phyloP scores from a whole-genome alignment of 2,113 vertebrate species.

The Tragelaphus strepsiceros region DNA sequence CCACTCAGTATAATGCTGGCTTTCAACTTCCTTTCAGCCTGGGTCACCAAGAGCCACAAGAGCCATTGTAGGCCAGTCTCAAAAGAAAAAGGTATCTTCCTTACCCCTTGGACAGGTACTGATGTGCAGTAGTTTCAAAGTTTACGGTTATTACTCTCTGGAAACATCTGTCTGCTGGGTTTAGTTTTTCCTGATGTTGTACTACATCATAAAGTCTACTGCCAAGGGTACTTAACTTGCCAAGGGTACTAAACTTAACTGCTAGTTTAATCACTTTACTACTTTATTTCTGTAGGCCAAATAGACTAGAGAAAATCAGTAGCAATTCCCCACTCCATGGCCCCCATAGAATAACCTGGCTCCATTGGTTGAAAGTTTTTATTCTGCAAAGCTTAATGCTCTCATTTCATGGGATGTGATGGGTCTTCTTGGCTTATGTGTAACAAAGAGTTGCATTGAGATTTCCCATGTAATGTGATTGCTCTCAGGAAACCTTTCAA shows the following conservation, averaged over 20 bases:
- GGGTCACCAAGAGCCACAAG: neutral
- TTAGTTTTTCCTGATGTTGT: conserved; percentile 52
- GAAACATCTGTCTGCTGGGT: conserved; percentile 56
- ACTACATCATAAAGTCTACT: conserved; percentile 61
- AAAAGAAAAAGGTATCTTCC: neutral
- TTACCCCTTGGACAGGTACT: neutral
- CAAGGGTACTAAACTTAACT: conserved; percentile 49
- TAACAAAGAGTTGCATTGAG: neutral
- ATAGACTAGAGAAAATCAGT: neutral
- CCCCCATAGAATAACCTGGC: neutral
- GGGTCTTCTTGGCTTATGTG: neutral
- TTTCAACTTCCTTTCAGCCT: neutral
- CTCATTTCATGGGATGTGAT: neutral
- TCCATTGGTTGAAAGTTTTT: neutral
- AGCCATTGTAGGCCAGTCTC: neutral
- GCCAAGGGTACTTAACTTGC: conserved; percentile 51
- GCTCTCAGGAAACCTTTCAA: conserved; percentile 12
- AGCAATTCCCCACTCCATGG: neutral
- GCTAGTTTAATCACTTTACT: conserved; percentile 48
- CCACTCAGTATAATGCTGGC: neutral
- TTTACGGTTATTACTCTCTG: conserved; percentile 23
- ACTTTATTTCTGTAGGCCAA: conserved; percentile 61
- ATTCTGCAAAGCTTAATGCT: neutral
- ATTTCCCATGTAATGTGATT: neutral
- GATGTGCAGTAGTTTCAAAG: neutral